Base-by-base conservation (phyloP, 2,797 vertebrate species). In the Silurus lanzhouensis region DNA sequence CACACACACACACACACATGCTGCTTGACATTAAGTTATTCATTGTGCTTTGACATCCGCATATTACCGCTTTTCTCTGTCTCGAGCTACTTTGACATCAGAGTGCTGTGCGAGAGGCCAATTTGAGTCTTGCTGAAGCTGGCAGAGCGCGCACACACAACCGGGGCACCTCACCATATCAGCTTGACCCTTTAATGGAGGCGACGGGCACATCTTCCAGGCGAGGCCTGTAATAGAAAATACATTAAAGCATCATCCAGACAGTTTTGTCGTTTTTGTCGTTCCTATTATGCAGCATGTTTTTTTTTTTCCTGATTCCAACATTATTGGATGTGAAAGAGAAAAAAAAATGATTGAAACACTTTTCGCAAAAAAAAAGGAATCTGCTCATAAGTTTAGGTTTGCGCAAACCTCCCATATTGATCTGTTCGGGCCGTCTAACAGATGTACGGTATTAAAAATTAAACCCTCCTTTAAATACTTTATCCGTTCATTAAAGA, bases 401-500 rank as follows among this genome's bases (percentile, higher is more conserved):
- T 89, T 88, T 90, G 89, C 74, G 38, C 63, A n/a, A 82, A 84
- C 82, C 85, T 58, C 84, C 25, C 84, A 31, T 84, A 90, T 90
- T 87, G 85, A 91, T 90, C 88, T 88, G 83, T 85, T 89, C 27
- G 68, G 85, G 70, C 70, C 88, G 71, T 83, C 82, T 86, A 90
- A 90, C 89, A 89, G 88, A 90, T 89, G 90, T 87, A 89, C 75
- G 75, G 81, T 86, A 90, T 90, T 87, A 89, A 90, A 90, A 90
- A 91, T 89, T 84, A 64, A 89, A 85, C 86, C 76, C 61, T 88
- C 81, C 85, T 86, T 90, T 90, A 89, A 91, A 92, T 88, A 85
- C 81, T 87, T 90, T 82, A 89, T 89, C 85, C 67, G 64, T 82
- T 89, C 88, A 83, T 90, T 92, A 87, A 92, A 93, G 87, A 92